Percentiles rank a stretch among this genome's conserved stretches.
Evolutionary conservation across 2,797 vertebrate genomes (phyloP).

Genomic region (Ceyx erithaca): DNA sequence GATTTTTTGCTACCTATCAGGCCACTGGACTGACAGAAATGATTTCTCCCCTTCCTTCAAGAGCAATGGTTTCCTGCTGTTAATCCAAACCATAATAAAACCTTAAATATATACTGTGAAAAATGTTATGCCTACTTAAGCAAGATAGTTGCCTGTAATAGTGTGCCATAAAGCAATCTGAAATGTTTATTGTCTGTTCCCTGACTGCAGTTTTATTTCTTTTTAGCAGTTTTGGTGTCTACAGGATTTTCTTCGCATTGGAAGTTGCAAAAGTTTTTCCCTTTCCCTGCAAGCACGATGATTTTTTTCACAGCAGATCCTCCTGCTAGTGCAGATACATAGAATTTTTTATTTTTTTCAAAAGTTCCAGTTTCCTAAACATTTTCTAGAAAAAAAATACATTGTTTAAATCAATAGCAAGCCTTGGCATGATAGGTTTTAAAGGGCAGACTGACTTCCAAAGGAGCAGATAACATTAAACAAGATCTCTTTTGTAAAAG

Average conservation of each 20-base stretch:
- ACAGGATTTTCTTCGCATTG: neutral
- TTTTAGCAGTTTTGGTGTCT: slow-evolving; percentile 20
- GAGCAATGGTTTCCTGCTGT: slow-evolving; percentile 19
- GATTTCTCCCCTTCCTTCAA: slow-evolving; percentile 11
- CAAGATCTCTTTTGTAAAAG: slow-evolving; percentile 41
- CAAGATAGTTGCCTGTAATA: slow-evolving; percentile 63
- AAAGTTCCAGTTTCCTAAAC: neutral
- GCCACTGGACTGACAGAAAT: slow-evolving; percentile 3
- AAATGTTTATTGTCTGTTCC: slow-evolving; percentile 60
- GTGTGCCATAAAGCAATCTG: slow-evolving; percentile 50
- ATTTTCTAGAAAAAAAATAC: neutral
- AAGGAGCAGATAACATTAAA: slow-evolving; percentile 24
- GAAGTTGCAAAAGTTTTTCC: slow-evolving; percentile 3
- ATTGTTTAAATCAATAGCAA: slow-evolving; percentile 11
- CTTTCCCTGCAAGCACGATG: neutral
- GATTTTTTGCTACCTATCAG: neutral
- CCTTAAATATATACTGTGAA: slow-evolving; percentile 65
- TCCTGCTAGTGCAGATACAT: neutral
- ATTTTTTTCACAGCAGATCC: neutral
- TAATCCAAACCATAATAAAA: slow-evolving; percentile 52
- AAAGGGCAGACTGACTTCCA: slow-evolving; percentile 13
- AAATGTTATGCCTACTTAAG: slow-evolving; percentile 68
- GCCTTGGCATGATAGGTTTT: slow-evolving; percentile 5
- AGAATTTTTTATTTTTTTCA: neutral
- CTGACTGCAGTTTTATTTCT: slow-evolving; percentile 53